Conservation (phyloP, 2,797 vertebrate species). For the Chiloscyllium punctatum region DNA sequence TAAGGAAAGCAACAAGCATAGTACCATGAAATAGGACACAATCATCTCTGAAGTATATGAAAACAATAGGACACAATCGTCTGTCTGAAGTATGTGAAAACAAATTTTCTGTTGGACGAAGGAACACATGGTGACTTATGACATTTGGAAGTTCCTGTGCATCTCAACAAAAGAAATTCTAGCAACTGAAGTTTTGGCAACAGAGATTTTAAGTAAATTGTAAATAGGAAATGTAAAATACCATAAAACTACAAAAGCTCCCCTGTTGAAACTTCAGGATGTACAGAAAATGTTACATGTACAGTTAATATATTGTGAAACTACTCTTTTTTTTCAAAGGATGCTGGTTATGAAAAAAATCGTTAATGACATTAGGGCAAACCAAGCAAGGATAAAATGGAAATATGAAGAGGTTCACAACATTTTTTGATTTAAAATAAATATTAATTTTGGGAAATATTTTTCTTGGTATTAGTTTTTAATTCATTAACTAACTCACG, state of each 20-base stretch:
- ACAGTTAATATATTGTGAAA: not conserved
- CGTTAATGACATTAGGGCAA: not conserved
- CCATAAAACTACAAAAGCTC: not conserved
- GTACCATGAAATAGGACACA: conserved; percentile 66
- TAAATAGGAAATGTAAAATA: not conserved
- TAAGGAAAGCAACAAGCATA: conserved; percentile 87
- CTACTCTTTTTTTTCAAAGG: not conserved
- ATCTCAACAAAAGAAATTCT: not conserved
- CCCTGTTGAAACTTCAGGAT: too few relatives aligned
- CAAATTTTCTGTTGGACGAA: not conserved
- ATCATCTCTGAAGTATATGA: not conserved
- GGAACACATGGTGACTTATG: not conserved
- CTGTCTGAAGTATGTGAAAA: not conserved
- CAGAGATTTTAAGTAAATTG: not conserved
- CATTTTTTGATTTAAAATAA: not conserved
- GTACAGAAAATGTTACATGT: not conserved
- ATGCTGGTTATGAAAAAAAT: not conserved
- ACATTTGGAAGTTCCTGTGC: not conserved
- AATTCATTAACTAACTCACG: not conserved
- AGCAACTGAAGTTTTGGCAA: not conserved
- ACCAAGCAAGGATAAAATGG: not conserved
- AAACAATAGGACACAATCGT: not conserved
- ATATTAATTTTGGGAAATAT: too few relatives aligned
- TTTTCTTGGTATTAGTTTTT: not conserved
- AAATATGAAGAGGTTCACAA: not conserved